These are phyloP conservation scores for Apostichopus parvimensis DNA, from an alignment of 35 echinoderm and acorn worm genomes.

Conservation along the genomic window DNA sequence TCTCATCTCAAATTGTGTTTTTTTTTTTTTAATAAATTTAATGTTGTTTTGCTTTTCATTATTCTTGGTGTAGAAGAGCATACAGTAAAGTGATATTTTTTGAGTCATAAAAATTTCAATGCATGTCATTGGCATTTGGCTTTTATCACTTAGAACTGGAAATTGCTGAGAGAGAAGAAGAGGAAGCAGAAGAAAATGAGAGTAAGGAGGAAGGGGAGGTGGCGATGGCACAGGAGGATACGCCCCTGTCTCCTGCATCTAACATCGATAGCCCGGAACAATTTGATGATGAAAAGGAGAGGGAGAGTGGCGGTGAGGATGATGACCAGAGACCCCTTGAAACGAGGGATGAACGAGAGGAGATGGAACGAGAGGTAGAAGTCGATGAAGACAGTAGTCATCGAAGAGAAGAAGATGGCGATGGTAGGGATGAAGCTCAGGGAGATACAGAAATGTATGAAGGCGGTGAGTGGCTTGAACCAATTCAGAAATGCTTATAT, in stretches of 20 bases:
- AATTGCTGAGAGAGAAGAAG: constrained; percentile 35
- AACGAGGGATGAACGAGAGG: constrained; percentile 7
- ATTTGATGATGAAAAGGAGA: constrained; percentile 32
- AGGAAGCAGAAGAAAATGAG: constrained; percentile 29
- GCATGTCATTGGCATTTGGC: no score
- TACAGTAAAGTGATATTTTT: no score
- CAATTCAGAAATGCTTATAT: no score
- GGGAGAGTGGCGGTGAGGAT: constrained; percentile 31
- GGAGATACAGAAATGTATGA: constrained; percentile 53
- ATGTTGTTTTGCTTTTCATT: no score
- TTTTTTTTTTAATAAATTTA: no score
- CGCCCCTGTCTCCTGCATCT: constrained; percentile 13
- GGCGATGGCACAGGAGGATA: neutral
- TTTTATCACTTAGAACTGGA: constrained; percentile 11
- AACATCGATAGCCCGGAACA: constrained; percentile 33
- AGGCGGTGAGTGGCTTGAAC: constrained; percentile 4
- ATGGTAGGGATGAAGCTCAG: constrained; percentile 27
- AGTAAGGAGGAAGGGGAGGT: constrained; percentile 20
- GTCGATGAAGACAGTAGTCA: constrained; percentile 35
- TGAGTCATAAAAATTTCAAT: no score
- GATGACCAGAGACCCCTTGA: neutral
- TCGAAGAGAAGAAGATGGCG: constrained; percentile 10
- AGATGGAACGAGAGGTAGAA: constrained; percentile 22
- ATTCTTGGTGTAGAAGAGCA: no score
- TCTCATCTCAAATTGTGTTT: no score